Conservation (phyloP, 2,113 vertebrate genomes). For the Danionella cerebrum region DNA sequence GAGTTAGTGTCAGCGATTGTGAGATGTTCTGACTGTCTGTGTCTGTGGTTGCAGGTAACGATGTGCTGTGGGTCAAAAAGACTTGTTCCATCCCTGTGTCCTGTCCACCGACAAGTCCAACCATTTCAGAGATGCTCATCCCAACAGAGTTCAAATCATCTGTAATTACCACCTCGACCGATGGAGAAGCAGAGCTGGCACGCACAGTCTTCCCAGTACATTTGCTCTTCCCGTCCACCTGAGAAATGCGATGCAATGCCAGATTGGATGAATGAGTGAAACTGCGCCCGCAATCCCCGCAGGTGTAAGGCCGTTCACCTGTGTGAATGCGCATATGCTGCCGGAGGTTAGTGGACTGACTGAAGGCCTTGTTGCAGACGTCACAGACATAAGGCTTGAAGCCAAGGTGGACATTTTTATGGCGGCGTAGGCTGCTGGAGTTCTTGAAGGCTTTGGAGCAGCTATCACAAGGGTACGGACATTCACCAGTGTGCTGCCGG, state of each 20-base stretch:
- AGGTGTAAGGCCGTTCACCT: conserved; percentile 68
- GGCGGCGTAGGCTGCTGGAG: conserved; percentile 81
- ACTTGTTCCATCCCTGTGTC: conserved; percentile 65
- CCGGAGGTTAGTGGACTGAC: conserved; percentile 84
- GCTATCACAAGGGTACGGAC: conserved; percentile 78
- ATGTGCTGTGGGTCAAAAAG: conserved; percentile 53
- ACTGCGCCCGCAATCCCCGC: conserved; percentile 63
- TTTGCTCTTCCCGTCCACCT: conserved; percentile 46
- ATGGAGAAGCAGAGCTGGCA: conserved; percentile 10
- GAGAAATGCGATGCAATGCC: conserved; percentile 69
- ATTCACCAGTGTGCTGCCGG: conserved; percentile 85
- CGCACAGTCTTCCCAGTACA: conserved; percentile 33
- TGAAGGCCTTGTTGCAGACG: conserved; percentile 81
- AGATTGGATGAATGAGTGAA: conserved; percentile 86
- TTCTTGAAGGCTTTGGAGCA: conserved; percentile 93
- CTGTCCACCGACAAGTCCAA: conserved; percentile 61
- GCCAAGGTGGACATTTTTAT: conserved; percentile 84
- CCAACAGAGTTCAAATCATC: conserved; percentile 30
- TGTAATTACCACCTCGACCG: conserved; percentile 51
- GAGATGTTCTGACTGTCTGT: conserved; percentile 44
- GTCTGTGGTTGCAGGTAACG: conserved; percentile 31
- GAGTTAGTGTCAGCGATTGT: conserved; percentile 54
- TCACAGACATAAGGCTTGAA: conserved; percentile 78
- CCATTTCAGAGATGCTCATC: conserved; percentile 56
- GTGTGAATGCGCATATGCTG: conserved; percentile 87